Evolutionary conservation across 2,888 invertebrate genomes (phyloP).

Genomic region (Hecatera dysodea): DNA sequence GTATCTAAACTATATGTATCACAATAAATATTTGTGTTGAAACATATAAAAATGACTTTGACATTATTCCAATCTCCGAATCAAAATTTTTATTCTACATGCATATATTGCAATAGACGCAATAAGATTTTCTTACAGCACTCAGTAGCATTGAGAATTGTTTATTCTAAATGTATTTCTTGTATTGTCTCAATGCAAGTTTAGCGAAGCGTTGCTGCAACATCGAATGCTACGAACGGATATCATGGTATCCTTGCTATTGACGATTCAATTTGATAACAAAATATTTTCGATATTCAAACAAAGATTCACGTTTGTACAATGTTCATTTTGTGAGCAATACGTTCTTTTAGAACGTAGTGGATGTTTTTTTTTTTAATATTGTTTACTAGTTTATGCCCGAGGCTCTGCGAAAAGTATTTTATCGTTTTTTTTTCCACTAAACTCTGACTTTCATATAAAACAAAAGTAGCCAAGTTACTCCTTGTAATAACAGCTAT

Average conservation of each 20-base stretch:
- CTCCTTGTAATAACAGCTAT: too few species aligned
- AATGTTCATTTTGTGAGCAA: conserved; percentile 7
- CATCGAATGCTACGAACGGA: conserved; percentile 21
- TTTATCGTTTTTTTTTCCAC: too few species aligned
- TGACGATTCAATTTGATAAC: conserved; percentile 36
- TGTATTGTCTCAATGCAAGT: conserved; percentile 36
- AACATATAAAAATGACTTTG: background rate
- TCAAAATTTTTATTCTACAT: too few species aligned
- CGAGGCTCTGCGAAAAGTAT: too few species aligned
- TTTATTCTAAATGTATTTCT: conserved; percentile 39
- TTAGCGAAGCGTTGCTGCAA: conserved; percentile 16
- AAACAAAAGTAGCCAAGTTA: too few species aligned
- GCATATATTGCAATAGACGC: too few species aligned
- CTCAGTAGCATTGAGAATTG: conserved; percentile 19
- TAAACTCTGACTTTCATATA: too few species aligned
- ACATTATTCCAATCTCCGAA: background rate
- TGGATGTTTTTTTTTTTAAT: background rate
- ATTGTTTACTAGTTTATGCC: background rate
- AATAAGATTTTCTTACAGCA: background rate
- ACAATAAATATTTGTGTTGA: background rate
- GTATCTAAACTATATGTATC: too few species aligned
- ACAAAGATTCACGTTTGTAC: conserved; percentile 21
- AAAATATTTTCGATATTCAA: conserved; percentile 22
- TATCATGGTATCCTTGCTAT: conserved; percentile 32
- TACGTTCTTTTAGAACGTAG: background rate